Conservation (phyloP, 2,113 vertebrate species). For the Furnarius figulus region DNA sequence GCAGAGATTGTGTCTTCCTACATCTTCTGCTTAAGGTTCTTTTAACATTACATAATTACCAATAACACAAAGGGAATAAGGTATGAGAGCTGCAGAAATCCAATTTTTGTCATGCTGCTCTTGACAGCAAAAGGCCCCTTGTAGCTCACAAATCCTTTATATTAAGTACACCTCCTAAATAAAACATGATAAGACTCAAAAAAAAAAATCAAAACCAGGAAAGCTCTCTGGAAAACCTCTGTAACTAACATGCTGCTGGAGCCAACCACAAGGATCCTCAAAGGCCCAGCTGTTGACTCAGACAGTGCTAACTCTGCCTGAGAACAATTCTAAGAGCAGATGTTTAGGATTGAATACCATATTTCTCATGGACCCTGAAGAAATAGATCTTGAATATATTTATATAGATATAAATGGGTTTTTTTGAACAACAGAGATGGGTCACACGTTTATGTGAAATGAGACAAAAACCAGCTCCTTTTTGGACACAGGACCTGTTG, state of each 20-base stretch:
- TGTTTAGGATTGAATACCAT: background rate
- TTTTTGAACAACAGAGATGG: background rate
- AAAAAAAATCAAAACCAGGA: background rate
- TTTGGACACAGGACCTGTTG: no score
- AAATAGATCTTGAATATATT: background rate
- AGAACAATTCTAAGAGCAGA: background rate
- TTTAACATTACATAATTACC: background rate
- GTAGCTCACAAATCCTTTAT: background rate
- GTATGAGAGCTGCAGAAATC: background rate
- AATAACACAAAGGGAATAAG: conserved; percentile 1
- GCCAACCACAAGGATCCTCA: background rate
- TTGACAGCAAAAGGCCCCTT: conserved; percentile 2
- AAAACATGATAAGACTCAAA: background rate
- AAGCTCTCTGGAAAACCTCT: background rate
- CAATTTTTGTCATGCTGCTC: background rate
- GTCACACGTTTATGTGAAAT: background rate
- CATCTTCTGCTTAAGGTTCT: background rate
- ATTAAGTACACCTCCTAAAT: background rate
- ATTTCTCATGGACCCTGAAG: background rate
- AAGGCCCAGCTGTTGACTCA: background rate
- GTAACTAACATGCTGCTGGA: background rate
- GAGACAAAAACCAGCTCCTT: background rate
- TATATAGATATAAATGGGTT: background rate
- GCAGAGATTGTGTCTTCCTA: background rate
- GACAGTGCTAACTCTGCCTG: background rate